Evolutionary conservation across 92 coral and sea anemone genomes (phyloP).

Genomic region (Montipora capitata): DNA sequence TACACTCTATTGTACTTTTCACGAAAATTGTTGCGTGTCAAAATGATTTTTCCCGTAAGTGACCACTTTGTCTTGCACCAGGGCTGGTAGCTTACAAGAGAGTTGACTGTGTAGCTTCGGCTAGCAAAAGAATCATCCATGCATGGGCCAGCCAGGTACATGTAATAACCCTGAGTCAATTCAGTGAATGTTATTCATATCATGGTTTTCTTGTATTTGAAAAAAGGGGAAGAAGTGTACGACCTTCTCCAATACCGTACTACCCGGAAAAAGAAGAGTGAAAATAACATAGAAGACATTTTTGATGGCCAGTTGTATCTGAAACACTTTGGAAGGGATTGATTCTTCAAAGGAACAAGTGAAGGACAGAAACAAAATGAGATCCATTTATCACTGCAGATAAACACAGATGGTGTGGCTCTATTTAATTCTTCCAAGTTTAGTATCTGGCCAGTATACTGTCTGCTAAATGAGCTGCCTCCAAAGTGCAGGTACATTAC

Average conservation of each 20-base stretch:
- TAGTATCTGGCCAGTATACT: conserved; percentile 69
- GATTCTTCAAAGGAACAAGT: conserved; percentile 47
- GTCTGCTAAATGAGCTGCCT: conserved; percentile 63
- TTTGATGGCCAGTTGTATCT: conserved; percentile 62
- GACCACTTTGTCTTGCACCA: too few relatives aligned
- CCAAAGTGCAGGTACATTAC: conserved; percentile 64
- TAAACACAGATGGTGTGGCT: conserved; percentile 73
- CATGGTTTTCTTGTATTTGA: background rate
- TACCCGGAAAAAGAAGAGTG: conserved; percentile 23
- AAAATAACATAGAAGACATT: conserved; percentile 54
- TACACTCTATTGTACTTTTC: too few relatives aligned
- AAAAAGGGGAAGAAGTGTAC: conserved; percentile 20
- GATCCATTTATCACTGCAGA: conserved; percentile 65
- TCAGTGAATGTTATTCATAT: background rate
- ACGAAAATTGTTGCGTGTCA: too few relatives aligned
- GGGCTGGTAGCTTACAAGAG: too few relatives aligned
- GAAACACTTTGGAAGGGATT: conserved; percentile 52
- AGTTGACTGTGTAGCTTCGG: too few relatives aligned
- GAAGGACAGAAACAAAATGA: conserved; percentile 12
- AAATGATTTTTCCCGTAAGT: too few relatives aligned
- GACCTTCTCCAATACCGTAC: conserved; percentile 18
- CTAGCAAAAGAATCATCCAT: too few relatives aligned
- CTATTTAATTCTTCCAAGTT: conserved; percentile 65
- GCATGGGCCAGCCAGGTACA: too few relatives aligned
- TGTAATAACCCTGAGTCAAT: background rate